These are phyloP conservation scores for Pachycephus smyrnensis DNA, from an alignment of 2,888 invertebrate genomes.

Conservation along the genomic window DNA sequence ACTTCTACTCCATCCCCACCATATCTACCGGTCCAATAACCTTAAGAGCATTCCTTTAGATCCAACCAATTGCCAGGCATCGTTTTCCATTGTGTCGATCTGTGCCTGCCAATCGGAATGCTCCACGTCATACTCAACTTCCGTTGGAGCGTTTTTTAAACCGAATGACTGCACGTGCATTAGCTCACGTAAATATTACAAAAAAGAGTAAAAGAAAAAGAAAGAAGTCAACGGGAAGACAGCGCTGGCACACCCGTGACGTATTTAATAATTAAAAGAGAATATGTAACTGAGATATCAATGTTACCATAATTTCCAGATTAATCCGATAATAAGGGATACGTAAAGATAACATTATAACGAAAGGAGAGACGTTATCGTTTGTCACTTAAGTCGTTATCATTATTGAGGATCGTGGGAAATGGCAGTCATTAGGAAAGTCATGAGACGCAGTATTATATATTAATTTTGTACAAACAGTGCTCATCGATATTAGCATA, in stretches of 20 bases:
- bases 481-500: neutral
- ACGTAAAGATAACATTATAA: conserved; percentile 15
- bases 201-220: conserved; percentile 18
- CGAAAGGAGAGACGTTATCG: conserved; percentile 17
- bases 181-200: conserved; percentile 16
- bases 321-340: conserved; percentile 19
- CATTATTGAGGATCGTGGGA: conserved; percentile 1
- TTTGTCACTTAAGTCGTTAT: conserved; percentile 20
- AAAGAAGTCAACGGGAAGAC: conserved; percentile 21
- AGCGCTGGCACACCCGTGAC: conserved; percentile 22
- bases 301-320: conserved; percentile 4
- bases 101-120: too few relatives aligned
- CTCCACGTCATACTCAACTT: too few relatives aligned
- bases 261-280: conserved; percentile 22
- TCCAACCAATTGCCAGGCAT: too few relatives aligned
- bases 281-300: neutral
- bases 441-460: neutral
- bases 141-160: too few relatives aligned
- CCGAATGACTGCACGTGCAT: conserved; percentile 12
- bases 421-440: neutral
- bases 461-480: neutral
- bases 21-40: too few relatives aligned
- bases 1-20: too few relatives aligned
- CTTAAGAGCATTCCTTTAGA: too few relatives aligned
- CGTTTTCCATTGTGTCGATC: too few relatives aligned